Evolutionary conservation across 2,888 invertebrate genomes (phyloP).

Genomic region (Scaptomyza caliginosa): DNA sequence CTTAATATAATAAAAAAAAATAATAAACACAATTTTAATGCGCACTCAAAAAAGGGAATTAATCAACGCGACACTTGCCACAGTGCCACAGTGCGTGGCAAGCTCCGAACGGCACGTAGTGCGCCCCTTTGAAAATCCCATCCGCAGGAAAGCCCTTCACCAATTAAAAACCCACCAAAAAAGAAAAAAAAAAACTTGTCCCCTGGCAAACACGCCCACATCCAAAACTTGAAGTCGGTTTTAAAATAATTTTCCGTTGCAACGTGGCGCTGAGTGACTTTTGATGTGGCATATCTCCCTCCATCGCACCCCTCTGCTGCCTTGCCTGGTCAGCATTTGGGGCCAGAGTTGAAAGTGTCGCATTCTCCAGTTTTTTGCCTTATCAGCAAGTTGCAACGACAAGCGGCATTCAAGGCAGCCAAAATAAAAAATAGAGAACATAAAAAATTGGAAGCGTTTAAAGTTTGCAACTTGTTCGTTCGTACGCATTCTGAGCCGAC

Average conservation of each 20-base stretch:
- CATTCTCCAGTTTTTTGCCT: slow-evolving; percentile 15
- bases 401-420: slow-evolving; percentile 32
- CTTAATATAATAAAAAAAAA: slow-evolving; percentile 40
- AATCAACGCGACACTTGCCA: slow-evolving; percentile 15
- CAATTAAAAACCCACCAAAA: not conserved
- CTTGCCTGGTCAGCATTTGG: slow-evolving; percentile 29
- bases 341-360: slow-evolving; percentile 9
- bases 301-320: not conserved
- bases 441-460: slow-evolving; percentile 3
- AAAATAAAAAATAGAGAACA: slow-evolving; percentile 5
- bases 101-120: slow-evolving; percentile 12
- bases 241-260: slow-evolving; percentile 43
- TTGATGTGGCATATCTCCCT: slow-evolving; percentile 35
- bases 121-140: not conserved
- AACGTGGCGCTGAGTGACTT: slow-evolving; percentile 37
- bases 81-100: not conserved
- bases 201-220: slow-evolving; percentile 16
- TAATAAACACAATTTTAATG: slow-evolving; percentile 48
- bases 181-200: not conserved
- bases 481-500: slow-evolving; percentile 34
- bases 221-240: slow-evolving; percentile 41
- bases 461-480: slow-evolving; percentile 43
- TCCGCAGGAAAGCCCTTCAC: not conserved
- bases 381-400: slow-evolving; percentile 54
- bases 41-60: slow-evolving; percentile 34